Evolutionary conservation across 1,140 invertebrate species (phyloP), one percentile per base, ranked within the genome.

Genomic region (Drosophila pruinosa): DNA sequence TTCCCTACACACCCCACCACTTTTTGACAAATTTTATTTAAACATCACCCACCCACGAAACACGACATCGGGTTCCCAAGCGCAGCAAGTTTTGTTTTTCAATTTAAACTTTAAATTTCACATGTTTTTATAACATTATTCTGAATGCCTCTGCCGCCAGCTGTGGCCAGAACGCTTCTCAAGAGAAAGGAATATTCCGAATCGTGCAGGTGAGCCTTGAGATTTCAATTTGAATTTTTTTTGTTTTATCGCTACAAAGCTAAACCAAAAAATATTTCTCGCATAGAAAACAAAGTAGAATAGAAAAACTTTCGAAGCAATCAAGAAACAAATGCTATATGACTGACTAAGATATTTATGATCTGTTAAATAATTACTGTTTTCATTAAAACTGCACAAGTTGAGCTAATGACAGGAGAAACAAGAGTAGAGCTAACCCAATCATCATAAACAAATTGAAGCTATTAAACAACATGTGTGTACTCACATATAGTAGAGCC

Each of bases 81-180:
- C 43, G 54, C 56, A 17, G 26, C 48, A 45, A 71, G 48, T 72
- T 69, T 59, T 75, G 39, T 50, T 81, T 89, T 88, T 82, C 83
- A 88, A 89, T 88, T 88, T 82, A 82, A 88, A 82, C 59, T 89
- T 82, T 75, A 70, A 88, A 81, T 74, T 86, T 85, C 80, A 63
- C 36, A 68, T 61, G 74, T 48, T 75, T 67, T 65, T 75, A 63
- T 50, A 50, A 78, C 67, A 86, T 53, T 59, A 77, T 85, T 81
- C 47, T 62, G 74, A 86, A 85, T 85, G 80, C 86, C 59, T 75
- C 56, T 72, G 63, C 59, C 81, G 65, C 48, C 81, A 86, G 79
- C 68, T 70, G 80, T 65, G 75, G 41, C 71, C 48, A 36, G 61
- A 45, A 47, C n/a, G 0, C 24, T 26, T 28, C 53, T 45, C 56